Percentiles rank a stretch among this genome's conserved stretches.
Conservation (phyloP, 2,888 invertebrate species). For the Acrobasis suavella region DNA sequence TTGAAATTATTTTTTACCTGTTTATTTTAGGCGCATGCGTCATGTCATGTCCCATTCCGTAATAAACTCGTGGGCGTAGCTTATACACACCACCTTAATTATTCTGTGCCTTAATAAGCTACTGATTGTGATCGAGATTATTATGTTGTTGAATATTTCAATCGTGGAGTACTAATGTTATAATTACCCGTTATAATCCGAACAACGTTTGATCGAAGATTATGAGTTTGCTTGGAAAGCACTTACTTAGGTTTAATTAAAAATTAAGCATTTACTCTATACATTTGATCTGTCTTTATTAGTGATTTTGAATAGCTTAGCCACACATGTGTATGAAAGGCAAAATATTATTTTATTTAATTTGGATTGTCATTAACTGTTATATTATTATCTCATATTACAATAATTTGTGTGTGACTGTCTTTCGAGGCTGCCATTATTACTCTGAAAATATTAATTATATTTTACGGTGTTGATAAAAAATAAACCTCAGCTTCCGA, state of each 20-base stretch:
- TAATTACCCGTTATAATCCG: conserved; percentile 11
- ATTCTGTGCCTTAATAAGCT: conserved; percentile 31
- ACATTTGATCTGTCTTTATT: too few relatives aligned
- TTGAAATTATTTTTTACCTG: conserved; percentile 9
- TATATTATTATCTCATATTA: too few relatives aligned
- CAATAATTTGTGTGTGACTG: too few relatives aligned
- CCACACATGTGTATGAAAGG: too few relatives aligned
- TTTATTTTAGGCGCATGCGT: conserved; percentile 18
- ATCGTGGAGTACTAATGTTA: conserved; percentile 12
- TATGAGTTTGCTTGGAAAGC: not conserved
- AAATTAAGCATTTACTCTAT: too few relatives aligned
- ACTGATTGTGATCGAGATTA: conserved; percentile 20
- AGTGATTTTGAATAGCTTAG: too few relatives aligned
- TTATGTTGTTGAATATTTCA: conserved; percentile 19
- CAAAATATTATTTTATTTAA: too few relatives aligned
- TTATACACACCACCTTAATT: conserved; percentile 32
- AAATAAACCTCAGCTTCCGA: conserved; percentile 1
- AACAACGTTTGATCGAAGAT: conserved; percentile 3
- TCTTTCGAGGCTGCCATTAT: too few relatives aligned
- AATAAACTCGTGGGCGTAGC: conserved; percentile 29
- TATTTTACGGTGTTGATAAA: not conserved
- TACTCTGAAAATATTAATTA: too few relatives aligned
- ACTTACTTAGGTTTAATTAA: too few relatives aligned
- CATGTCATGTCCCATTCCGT: conserved; percentile 11
- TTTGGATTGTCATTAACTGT: too few relatives aligned